phyloP scores from a whole-genome alignment of 1,140 invertebrate genomes.

The Epicauta chinensis region DNA sequence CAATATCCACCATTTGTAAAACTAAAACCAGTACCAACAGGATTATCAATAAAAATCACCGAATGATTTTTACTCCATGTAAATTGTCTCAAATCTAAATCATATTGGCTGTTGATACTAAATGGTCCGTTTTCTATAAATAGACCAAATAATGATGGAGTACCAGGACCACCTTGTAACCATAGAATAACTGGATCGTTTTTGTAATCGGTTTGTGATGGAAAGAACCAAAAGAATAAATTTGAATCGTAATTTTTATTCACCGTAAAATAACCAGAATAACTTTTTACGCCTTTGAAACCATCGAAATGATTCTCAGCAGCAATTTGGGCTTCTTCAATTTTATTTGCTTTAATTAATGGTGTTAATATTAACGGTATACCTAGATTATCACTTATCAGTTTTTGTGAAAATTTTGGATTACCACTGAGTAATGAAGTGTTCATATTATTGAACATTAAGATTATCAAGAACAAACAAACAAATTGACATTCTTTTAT shows the following conservation, averaged over 20 bases:
- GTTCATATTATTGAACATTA: background rate
- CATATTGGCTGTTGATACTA: slow-evolving; percentile 42
- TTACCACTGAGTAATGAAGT: slow-evolving; percentile 29
- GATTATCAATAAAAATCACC: slow-evolving; percentile 79
- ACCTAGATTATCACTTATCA: slow-evolving; percentile 4
- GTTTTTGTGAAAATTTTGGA: slow-evolving; percentile 20
- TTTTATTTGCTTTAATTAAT: slow-evolving; percentile 51
- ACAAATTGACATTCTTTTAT: too few species aligned
- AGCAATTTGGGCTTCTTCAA: slow-evolving; percentile 37
- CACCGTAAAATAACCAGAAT: slow-evolving; percentile 64
- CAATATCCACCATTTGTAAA: slow-evolving; percentile 61
- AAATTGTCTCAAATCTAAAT: slow-evolving; percentile 49
- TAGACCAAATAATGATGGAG: slow-evolving; percentile 61
- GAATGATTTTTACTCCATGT: slow-evolving; percentile 70
- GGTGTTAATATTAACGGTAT: background rate
- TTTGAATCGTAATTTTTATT: slow-evolving; percentile 60
- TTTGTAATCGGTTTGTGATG: slow-evolving; percentile 46
- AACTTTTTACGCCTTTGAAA: slow-evolving; percentile 35
- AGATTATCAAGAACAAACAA: background rate
- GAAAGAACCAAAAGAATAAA: slow-evolving; percentile 76
- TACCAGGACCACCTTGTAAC: slow-evolving; percentile 72
- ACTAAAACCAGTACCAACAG: slow-evolving; percentile 75
- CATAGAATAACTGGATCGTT: slow-evolving; percentile 62
- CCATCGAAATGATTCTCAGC: slow-evolving; percentile 41
- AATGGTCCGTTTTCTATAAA: slow-evolving; percentile 66